A percentile compares a stretch with the other conserved stretches of the same genome.
phyloP scores from a whole-genome alignment of 2,113 vertebrate species.

The Uria aalge region DNA sequence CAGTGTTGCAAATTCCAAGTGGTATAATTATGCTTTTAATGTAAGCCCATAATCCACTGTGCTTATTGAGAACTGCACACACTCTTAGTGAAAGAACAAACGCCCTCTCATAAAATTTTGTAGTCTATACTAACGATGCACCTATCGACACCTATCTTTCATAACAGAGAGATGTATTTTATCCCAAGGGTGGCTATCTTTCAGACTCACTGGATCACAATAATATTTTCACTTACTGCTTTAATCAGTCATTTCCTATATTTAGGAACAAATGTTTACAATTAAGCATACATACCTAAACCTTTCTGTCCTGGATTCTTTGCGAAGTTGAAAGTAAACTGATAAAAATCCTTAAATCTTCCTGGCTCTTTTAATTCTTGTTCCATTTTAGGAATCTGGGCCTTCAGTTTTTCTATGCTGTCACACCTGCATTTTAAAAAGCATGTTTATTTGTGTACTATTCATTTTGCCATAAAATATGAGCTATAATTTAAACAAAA shows the following conservation, averaged over 20 bases:
- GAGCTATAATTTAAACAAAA: background rate
- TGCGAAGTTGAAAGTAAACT: constrained; percentile 90
- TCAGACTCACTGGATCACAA: background rate
- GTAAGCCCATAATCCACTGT: background rate
- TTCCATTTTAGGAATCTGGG: constrained; percentile 88
- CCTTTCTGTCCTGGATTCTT: constrained; percentile 89
- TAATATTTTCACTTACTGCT: background rate
- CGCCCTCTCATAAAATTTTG: background rate
- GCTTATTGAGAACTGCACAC: background rate
- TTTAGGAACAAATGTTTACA: background rate
- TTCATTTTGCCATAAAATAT: background rate
- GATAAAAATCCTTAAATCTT: constrained; percentile 91
- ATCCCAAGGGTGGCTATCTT: background rate
- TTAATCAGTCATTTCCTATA: background rate
- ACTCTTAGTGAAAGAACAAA: background rate
- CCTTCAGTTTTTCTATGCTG: constrained; percentile 89
- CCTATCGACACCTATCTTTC: background rate
- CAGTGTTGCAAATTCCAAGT: background rate
- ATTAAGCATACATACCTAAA: constrained; percentile 82
- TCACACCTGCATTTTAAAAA: constrained; percentile 80
- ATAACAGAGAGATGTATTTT: background rate
- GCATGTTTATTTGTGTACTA: constrained; percentile 7
- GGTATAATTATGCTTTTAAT: background rate
- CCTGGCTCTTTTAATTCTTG: constrained; percentile 88
- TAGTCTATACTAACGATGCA: background rate